Conservation (phyloP, 1,140 invertebrate species). For the Arctopsyche grandis region DNA sequence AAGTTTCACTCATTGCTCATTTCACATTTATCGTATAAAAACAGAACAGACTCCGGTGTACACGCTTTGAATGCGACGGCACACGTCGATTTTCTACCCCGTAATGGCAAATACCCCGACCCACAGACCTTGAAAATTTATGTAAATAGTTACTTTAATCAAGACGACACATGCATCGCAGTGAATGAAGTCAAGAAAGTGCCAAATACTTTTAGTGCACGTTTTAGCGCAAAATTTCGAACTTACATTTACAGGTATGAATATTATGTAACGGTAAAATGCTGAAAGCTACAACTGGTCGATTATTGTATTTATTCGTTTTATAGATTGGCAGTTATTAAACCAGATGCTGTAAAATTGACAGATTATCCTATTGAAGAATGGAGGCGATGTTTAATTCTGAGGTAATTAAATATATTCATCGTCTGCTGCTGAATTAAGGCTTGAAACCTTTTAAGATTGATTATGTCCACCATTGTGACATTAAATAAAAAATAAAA, state of each 20-base stretch:
- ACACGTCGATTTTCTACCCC: slow-evolving; percentile 69
- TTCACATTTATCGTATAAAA: slow-evolving; percentile 54
- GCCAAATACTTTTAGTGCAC: slow-evolving; percentile 69
- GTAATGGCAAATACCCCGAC: slow-evolving; percentile 63
- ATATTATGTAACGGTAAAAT: slow-evolving; percentile 41
- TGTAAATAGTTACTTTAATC: slow-evolving; percentile 70
- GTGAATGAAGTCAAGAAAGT: slow-evolving; percentile 69
- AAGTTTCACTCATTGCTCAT: neutral
- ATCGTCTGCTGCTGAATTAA: too few relatives aligned
- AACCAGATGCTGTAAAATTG: slow-evolving; percentile 55
- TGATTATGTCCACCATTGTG: too few relatives aligned
- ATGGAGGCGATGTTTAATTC: slow-evolving; percentile 64
- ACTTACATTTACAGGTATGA: slow-evolving; percentile 76
- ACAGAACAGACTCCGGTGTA: slow-evolving; percentile 78
- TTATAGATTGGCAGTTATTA: slow-evolving; percentile 62
- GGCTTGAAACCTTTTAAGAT: too few relatives aligned
- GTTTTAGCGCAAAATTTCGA: slow-evolving; percentile 68
- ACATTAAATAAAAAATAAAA: too few relatives aligned
- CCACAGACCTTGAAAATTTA: slow-evolving; percentile 59
- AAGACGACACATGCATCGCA: slow-evolving; percentile 66
- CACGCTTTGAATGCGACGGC: slow-evolving; percentile 73
- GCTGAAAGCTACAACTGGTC: slow-evolving; percentile 54
- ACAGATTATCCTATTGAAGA: slow-evolving; percentile 67
- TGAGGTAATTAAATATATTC: slow-evolving; percentile 58
- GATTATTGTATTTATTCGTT: slow-evolving; percentile 10